Evolutionary conservation across 2,888 invertebrate genomes (phyloP).

Genomic region (Zonitis immaculata): DNA sequence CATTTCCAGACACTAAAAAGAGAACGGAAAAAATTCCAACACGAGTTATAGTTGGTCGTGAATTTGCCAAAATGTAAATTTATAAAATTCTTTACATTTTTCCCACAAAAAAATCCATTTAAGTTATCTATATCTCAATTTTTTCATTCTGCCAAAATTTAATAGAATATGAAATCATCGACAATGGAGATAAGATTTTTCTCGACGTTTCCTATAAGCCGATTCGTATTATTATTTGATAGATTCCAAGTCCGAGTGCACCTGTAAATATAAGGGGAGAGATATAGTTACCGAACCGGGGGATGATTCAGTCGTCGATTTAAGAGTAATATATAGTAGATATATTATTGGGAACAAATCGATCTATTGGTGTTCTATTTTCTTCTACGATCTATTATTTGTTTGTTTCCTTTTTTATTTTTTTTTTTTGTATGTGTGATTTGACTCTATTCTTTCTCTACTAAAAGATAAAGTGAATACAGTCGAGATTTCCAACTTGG

Average conservation of each 20-base stretch:
- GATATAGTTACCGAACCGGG: background rate
- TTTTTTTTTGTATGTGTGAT: background rate
- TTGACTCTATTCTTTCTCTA: no score
- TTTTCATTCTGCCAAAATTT: no score
- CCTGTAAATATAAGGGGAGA: slow-evolving; percentile 4
- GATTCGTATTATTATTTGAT: slow-evolving; percentile 4
- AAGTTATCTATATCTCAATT: background rate
- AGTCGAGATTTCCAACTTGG: slow-evolving; percentile 3
- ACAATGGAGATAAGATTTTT: no score
- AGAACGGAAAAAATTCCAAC: no score
- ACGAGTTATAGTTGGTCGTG: background rate
- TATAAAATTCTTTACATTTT: background rate
- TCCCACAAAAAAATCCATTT: background rate
- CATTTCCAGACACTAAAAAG: background rate
- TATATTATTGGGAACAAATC: slow-evolving; percentile 24
- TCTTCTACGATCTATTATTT: no score
- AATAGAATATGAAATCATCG: no score
- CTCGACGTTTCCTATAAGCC: background rate
- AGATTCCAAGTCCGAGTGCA: slow-evolving; percentile 20
- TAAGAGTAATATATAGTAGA: slow-evolving; percentile 3
- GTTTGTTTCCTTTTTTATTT: no score
- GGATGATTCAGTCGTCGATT: no score
- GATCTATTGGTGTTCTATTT: slow-evolving; percentile 8
- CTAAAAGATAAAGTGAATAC: slow-evolving; percentile 18
- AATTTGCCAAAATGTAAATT: background rate